phyloP scores from a whole-genome alignment of 92 coral and sea anemone species.

The Galaxea fascicularis region DNA sequence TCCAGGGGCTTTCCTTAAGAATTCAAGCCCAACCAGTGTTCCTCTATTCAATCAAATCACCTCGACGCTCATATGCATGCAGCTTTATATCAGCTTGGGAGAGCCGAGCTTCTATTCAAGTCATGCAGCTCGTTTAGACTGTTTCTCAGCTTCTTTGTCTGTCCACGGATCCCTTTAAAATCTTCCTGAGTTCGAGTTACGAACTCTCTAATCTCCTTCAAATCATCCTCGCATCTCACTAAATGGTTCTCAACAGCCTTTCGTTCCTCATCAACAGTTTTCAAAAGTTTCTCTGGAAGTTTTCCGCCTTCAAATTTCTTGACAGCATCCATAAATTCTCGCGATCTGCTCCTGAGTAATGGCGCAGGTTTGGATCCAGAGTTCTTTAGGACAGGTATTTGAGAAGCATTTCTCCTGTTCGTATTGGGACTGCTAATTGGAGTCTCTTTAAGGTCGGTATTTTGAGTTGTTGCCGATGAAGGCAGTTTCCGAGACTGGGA shows the following conservation, averaged over 20 bases:
- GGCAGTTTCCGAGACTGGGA: slow-evolving; percentile 40
- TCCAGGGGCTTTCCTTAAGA: too few relatives aligned
- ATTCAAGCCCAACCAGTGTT: neutral
- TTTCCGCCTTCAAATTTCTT: slow-evolving; percentile 58
- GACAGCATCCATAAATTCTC: slow-evolving; percentile 55
- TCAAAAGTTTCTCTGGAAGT: slow-evolving; percentile 48
- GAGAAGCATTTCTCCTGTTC: slow-evolving; percentile 15
- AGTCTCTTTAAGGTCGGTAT: slow-evolving; percentile 11
- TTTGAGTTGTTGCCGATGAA: slow-evolving; percentile 15
- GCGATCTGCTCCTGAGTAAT: slow-evolving; percentile 40
- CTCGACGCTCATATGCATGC: neutral
- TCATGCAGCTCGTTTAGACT: slow-evolving; percentile 10
- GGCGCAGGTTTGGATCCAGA: slow-evolving; percentile 44
- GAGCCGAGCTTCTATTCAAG: neutral
- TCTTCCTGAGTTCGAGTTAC: slow-evolving; percentile 40
- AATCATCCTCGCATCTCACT: slow-evolving; percentile 22
- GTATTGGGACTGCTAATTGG: slow-evolving; percentile 28
- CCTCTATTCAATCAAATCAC: neutral
- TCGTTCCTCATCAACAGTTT: slow-evolving; percentile 47
- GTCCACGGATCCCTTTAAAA: slow-evolving; percentile 32
- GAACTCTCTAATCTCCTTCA: slow-evolving; percentile 35
- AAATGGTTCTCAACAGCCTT: slow-evolving; percentile 9
- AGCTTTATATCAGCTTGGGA: slow-evolving; percentile 4
- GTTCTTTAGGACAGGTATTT: slow-evolving; percentile 35
- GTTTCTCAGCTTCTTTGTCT: slow-evolving; percentile 18